A percentile compares a stretch with the other conserved stretches of the same genome.
Evolutionary conservation across 2,888 invertebrate genomes (phyloP).

Genomic region (Crossocerus cetratus): DNA sequence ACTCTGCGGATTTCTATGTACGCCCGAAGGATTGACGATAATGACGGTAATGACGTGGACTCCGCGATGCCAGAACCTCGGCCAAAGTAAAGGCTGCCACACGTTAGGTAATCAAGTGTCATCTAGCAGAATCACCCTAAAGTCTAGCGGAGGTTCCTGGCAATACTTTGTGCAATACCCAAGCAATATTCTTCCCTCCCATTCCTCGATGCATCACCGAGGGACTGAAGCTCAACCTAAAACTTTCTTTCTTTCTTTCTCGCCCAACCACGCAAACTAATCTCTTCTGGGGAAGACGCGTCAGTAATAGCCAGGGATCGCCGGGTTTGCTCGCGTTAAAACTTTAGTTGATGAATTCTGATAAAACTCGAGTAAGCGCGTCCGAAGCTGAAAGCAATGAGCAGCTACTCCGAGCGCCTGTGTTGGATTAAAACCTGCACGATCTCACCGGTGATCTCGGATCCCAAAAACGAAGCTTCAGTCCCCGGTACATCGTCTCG

Average conservation of each 20-base stretch:
- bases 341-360: not conserved
- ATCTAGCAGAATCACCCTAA: slow-evolving; percentile 54
- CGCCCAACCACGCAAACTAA: not conserved
- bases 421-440: too few species aligned
- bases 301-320: not conserved
- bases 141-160: slow-evolving; percentile 76
- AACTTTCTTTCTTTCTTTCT: not conserved
- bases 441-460: too few species aligned
- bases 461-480: too few species aligned
- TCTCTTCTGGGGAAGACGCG: not conserved
- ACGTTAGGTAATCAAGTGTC: slow-evolving; percentile 28
- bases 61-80: slow-evolving; percentile 71
- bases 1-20: too few species aligned
- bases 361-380: too few species aligned
- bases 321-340: too few species aligned
- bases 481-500: too few species aligned
- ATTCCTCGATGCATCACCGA: slow-evolving; percentile 1
- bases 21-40: slow-evolving; percentile 34
- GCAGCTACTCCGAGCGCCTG: too few species aligned
- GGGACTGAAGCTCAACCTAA: slow-evolving; percentile 9
- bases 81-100: slow-evolving; percentile 72
- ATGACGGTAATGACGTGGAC: slow-evolving; percentile 33
- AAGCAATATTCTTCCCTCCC: not conserved
- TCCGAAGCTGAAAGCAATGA: too few species aligned
- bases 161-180: slow-evolving; percentile 43